These are phyloP conservation scores for human DNA, from an alignment of 2,113 vertebrate species.

Conservation along the genomic window DNA sequence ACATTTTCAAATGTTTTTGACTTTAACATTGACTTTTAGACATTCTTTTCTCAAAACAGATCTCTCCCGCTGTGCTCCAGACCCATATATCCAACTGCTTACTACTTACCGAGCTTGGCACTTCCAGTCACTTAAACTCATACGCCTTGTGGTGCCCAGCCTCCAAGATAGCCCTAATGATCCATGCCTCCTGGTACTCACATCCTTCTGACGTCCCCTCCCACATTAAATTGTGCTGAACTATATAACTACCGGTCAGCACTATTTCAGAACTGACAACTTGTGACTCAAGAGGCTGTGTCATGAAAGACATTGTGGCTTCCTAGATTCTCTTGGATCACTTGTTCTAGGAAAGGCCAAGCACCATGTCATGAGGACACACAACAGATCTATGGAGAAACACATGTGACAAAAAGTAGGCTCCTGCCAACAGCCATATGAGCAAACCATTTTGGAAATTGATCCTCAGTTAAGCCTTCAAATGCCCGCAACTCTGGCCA, in stretches of 20 bases:
- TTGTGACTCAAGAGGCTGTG: not conserved
- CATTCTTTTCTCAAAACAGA: not conserved
- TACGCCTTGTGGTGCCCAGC: not conserved
- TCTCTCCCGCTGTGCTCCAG: not conserved
- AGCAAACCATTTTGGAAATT: not conserved
- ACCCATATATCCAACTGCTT: not conserved
- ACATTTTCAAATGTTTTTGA: not conserved
- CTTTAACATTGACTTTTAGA: not conserved
- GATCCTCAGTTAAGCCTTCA: not conserved
- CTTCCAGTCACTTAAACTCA: not conserved
- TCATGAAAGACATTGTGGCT: not conserved
- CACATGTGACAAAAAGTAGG: not conserved
- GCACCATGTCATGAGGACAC: not conserved
- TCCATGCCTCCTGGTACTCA: not conserved
- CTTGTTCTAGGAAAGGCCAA: not conserved
- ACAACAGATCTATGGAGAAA: not conserved
- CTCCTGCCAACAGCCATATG: not conserved
- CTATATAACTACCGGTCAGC: not conserved
- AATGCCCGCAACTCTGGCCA: not conserved
- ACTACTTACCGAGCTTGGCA: not conserved
- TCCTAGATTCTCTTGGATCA: not conserved
- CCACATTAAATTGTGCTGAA: not conserved
- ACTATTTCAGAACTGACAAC: not conserved
- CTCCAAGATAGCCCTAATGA: not conserved
- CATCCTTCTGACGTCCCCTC: not conserved